Percentiles rank a stretch among this genome's conserved stretches.
These are phyloP conservation scores for Eptatretus burgeri DNA, from an alignment of 2,113 vertebrate species.

Conservation along the genomic window DNA sequence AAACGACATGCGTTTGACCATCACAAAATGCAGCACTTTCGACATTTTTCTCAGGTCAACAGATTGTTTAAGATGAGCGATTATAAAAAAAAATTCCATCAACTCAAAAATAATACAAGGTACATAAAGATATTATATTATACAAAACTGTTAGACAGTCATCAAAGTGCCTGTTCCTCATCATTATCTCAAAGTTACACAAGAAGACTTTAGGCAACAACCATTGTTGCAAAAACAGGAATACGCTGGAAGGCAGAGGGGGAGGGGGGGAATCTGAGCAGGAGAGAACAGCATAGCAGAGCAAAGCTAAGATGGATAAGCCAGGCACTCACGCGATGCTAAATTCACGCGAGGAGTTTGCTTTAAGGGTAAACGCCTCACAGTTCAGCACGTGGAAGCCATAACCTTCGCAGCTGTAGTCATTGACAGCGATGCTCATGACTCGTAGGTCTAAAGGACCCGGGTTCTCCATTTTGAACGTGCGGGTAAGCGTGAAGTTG, in stretches of 20 bases:
- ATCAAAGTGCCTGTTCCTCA: background rate
- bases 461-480: conserved; percentile 69
- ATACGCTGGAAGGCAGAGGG: background rate
- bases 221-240: background rate
- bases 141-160: no score
- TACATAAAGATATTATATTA: no score
- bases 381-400: conserved; percentile 95
- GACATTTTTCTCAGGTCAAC: no score
- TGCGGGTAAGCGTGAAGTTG: conserved; percentile 64
- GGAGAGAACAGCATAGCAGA: background rate
- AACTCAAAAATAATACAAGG: no score
- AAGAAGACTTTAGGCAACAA: background rate
- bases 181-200: background rate
- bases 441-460: conserved; percentile 55
- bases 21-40: no score
- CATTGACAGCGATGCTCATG: conserved; percentile 54
- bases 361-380: conserved; percentile 62
- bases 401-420: conserved; percentile 62
- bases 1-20: no score
- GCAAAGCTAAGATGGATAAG: background rate
- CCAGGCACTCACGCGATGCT: conserved; percentile 49
- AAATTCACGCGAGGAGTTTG: conserved; percentile 76
- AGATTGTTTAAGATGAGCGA: no score
- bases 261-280: background rate
- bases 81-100: no score